Percentiles rank a stretch among this genome's conserved stretches.
Evolutionary conservation across 2,888 invertebrate genomes (phyloP).

Genomic region (Nemoura dubitans): DNA sequence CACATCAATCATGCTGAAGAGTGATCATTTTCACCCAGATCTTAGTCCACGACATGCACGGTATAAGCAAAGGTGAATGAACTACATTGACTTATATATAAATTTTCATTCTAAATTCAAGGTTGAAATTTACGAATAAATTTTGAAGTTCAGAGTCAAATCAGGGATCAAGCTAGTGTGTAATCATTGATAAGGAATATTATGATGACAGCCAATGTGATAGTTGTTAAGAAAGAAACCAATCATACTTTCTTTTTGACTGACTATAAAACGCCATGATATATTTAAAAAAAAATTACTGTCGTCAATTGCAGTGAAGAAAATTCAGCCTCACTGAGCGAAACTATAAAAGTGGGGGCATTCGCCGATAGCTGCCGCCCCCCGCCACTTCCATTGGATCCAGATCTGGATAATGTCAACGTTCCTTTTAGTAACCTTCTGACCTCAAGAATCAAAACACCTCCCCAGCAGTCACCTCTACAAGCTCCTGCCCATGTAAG

Average conservation of each 20-base stretch:
- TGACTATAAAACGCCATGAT: not conserved
- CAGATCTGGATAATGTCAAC: constrained; percentile 67
- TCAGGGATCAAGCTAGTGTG: not conserved
- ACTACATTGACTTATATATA: not conserved
- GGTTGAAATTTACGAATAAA: not conserved
- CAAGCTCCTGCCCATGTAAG: constrained; percentile 36
- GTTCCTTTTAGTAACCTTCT: constrained; percentile 73
- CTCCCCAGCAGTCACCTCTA: constrained; percentile 53
- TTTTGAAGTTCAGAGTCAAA: not conserved
- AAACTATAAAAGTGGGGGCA: constrained; percentile 77
- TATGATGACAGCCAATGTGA: not conserved
- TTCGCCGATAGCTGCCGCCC: constrained; percentile 72
- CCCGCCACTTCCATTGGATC: constrained; percentile 57
- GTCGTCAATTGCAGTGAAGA: constrained; percentile 66
- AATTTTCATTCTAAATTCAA: not conserved
- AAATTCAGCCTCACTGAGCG: constrained; percentile 72
- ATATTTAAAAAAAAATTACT: not conserved
- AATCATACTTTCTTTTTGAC: not conserved
- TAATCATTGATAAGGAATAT: not conserved
- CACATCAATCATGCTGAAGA: constrained; percentile 83
- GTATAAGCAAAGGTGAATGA: constrained; percentile 66
- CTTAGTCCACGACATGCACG: constrained; percentile 74
- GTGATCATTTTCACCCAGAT: constrained; percentile 87
- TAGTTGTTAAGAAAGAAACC: not conserved
- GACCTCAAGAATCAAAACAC: constrained; percentile 58